Conservation (phyloP, 2,888 invertebrate species). For the Drosophila greeni region DNA sequence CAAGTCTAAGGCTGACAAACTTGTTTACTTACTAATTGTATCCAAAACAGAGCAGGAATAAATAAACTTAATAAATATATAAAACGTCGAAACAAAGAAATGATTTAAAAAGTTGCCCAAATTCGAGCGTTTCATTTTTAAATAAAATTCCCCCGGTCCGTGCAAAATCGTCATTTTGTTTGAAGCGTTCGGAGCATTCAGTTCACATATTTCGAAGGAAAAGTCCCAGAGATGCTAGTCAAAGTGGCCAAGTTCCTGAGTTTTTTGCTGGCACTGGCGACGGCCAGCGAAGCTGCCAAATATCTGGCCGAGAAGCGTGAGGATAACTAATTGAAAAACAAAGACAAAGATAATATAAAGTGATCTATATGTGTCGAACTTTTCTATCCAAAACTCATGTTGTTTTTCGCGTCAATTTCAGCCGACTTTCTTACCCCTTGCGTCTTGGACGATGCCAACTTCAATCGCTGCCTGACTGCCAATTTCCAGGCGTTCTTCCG, state of each 20-base stretch:
- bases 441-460: slow-evolving; percentile 31
- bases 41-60: slow-evolving; percentile 30
- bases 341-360: background rate
- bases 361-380: too few relatives aligned
- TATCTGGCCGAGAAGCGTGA: slow-evolving; percentile 58
- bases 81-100: slow-evolving; percentile 38
- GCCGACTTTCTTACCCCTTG: slow-evolving; percentile 54
- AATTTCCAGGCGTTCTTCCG: slow-evolving; percentile 52
- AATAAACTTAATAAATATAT: slow-evolving; percentile 34
- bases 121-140: slow-evolving; percentile 33
- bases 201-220: background rate
- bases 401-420: slow-evolving; percentile 4
- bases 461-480: slow-evolving; percentile 42
- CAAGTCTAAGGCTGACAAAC: slow-evolving; percentile 54
- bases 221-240: slow-evolving; percentile 33
- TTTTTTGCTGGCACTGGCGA: slow-evolving; percentile 18
- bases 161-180: slow-evolving; percentile 37
- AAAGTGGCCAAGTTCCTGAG: slow-evolving; percentile 17
- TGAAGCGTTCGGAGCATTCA: slow-evolving; percentile 34
- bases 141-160: slow-evolving; percentile 48
- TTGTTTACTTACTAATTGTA: slow-evolving; percentile 50
- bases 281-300: slow-evolving; percentile 21
- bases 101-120: slow-evolving; percentile 32
- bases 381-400: background rate
- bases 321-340: background rate